Evolutionary conservation across 2,797 vertebrate genomes (phyloP), one percentile per base, ranked within the genome.

Genomic region (Crocidura indochinensis): DNA sequence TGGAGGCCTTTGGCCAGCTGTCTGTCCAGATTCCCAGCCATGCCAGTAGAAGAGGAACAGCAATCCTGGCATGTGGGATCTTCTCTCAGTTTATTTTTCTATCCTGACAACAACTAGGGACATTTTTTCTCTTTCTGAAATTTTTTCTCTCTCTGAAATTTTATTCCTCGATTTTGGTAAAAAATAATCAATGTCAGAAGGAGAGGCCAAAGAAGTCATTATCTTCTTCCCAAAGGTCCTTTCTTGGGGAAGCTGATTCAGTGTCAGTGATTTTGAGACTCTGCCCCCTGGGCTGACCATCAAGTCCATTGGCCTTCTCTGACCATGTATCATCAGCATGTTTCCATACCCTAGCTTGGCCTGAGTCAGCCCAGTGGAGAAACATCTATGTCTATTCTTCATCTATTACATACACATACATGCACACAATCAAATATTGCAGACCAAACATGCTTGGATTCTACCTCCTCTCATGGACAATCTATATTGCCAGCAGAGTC

Each of bases 151-250:
- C 38, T 38, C 38, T 2, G 38, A 38, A 38, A 38, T 38, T 38
- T 38, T 38, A 38, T 38, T 38, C 38, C 38, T 56, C 11, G 11
- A 56, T 12, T 56, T 56, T 3, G 19, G 19, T 56, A 56, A 56
- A 56, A 56, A 19, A 12, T 27, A 72, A 51, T 51, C 22, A n/a
- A 15, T 87, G n/a, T 75, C 64, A 47, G 76, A 82, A 78, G 14
- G 11, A 27, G 60, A 62, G 19, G 24, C 82, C 14, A 7, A 73
- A 69, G 62, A 84, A 60, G 19, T 8, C 12, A 15, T n/a, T 4
- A 62, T 76, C 64, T 86, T 60, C 8, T 74, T 86, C 74, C 65
- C 65, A 82, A 56, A 69, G 64, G 26, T 67, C 51, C 27, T 49
- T 60, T 81, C 73, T 64, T 1, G 46, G 51, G 29, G n/a, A 80